phyloP scores from a whole-genome alignment of 2,888 invertebrate species.

The Girardia tigrina region DNA sequence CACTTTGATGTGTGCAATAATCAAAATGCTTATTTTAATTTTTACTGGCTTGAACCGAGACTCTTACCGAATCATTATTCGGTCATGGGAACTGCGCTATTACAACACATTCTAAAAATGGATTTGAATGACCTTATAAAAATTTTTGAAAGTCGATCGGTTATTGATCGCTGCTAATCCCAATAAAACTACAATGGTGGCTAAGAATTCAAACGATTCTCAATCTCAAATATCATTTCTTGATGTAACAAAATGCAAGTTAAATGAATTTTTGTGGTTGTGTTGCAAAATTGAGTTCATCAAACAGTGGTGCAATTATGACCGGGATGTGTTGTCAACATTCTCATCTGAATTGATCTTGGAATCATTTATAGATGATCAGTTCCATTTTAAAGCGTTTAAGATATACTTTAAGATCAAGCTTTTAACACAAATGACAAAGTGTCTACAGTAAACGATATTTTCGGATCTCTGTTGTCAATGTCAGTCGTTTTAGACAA shows the following conservation, averaged over 20 bases:
- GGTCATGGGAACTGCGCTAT: neutral
- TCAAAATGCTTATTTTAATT: neutral
- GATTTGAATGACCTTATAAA: neutral
- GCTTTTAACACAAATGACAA: no score
- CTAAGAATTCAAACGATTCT: neutral
- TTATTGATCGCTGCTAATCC: neutral
- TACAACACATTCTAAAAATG: slow-evolving; percentile 5
- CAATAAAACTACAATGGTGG: neutral
- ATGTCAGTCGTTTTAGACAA: no score
- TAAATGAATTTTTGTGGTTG: neutral
- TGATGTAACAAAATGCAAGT: neutral
- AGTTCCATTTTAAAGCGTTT: no score
- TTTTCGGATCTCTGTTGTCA: no score
- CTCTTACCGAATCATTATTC: neutral
- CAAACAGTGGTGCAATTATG: neutral
- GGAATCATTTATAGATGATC: neutral
- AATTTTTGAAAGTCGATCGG: neutral
- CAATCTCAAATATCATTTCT: neutral
- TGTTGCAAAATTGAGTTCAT: slow-evolving; percentile 12
- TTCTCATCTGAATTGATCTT: neutral
- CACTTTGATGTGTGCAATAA: neutral
- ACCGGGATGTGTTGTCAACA: neutral
- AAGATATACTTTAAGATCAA: no score
- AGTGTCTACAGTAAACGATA: no score
- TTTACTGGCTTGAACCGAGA: neutral